These are phyloP conservation scores for Etia nguti DNA, from an alignment of 2,113 vertebrate genomes.

Conservation along the genomic window DNA sequence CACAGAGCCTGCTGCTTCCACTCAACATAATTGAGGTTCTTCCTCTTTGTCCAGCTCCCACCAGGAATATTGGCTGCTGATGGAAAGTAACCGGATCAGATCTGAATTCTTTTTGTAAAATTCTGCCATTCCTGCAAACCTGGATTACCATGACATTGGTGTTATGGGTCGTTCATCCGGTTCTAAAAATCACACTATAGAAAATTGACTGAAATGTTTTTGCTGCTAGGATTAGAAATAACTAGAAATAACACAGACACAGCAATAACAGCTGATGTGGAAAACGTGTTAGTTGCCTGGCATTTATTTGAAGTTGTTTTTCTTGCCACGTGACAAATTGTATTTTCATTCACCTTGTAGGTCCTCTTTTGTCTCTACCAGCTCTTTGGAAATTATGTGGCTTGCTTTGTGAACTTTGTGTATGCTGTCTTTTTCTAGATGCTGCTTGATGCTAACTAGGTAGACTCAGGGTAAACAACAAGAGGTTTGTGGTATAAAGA, in stretches of 20 bases:
- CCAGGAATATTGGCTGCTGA: conserved; percentile 4
- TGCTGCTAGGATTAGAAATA: background rate
- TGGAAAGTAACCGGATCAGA: background rate
- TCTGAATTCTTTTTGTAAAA: background rate
- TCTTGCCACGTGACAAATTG: background rate
- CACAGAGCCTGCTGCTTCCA: conserved; percentile 26
- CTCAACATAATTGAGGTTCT: conserved; percentile 31
- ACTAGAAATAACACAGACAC: background rate
- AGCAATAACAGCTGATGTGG: background rate
- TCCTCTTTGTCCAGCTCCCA: conserved; percentile 34
- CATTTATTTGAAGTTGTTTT: background rate
- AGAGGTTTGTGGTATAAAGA: background rate
- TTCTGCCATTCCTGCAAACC: background rate
- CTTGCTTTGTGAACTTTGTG: background rate
- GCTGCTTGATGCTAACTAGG: background rate
- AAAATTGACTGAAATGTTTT: background rate
- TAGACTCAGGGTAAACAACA: background rate
- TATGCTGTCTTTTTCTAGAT: background rate
- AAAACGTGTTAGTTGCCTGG: background rate
- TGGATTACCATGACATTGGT: background rate
- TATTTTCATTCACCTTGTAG: background rate
- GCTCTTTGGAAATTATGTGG: background rate
- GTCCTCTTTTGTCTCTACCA: background rate
- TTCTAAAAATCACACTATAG: background rate
- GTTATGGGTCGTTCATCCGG: background rate